Conservation (phyloP, 2,888 invertebrate species). For the Ferrisia virgata region DNA sequence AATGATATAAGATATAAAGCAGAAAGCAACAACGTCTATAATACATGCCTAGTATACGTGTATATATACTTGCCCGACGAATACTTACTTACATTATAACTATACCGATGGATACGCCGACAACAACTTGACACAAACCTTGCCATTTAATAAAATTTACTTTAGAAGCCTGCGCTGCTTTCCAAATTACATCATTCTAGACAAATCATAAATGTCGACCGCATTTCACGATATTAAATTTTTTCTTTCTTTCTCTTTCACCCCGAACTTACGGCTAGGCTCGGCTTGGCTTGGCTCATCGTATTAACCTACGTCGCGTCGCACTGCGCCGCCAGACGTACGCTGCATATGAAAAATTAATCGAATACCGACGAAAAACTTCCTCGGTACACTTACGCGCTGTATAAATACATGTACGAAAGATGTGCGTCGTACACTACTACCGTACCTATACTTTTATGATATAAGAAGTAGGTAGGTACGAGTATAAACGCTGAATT, state of each 20-base stretch:
- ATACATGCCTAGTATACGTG: too few relatives aligned
- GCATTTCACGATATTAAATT: slow-evolving; percentile 11
- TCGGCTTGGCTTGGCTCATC: neutral
- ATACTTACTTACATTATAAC: too few relatives aligned
- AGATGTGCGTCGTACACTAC: too few relatives aligned
- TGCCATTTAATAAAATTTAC: slow-evolving; percentile 7
- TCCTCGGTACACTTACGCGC: neutral
- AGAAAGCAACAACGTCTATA: neutral
- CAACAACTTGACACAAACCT: neutral
- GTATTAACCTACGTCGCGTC: neutral
- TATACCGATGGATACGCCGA: neutral
- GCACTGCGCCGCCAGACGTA: neutral
- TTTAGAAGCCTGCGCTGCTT: neutral
- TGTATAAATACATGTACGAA: neutral
- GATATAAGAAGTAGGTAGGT: too few relatives aligned
- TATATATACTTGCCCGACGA: too few relatives aligned
- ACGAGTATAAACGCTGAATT: too few relatives aligned
- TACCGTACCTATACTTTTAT: too few relatives aligned
- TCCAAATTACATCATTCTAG: slow-evolving; percentile 5
- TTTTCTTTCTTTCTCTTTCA: neutral
- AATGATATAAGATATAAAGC: neutral
- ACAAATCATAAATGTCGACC: slow-evolving; percentile 10
- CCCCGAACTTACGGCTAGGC: neutral
- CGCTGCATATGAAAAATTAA: neutral
- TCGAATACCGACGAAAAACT: neutral